Percentiles rank a stretch among this genome's conserved stretches.
These are phyloP conservation scores for Diarsia brunnea DNA, from an alignment of 2,888 invertebrate species.

Conservation along the genomic window DNA sequence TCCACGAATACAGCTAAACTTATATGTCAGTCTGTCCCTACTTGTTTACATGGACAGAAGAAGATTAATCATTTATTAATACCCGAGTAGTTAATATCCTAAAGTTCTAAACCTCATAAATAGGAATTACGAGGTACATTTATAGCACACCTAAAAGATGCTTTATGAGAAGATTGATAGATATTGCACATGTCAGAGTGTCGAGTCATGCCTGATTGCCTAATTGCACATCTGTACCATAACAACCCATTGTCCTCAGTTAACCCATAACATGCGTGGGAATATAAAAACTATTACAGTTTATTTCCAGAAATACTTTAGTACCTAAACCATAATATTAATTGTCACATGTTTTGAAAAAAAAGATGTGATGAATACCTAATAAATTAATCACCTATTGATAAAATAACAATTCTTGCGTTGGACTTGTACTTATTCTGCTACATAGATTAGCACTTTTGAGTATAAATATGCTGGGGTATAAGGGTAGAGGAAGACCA, in stretches of 20 bases:
- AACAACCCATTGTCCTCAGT: slow-evolving; percentile 57
- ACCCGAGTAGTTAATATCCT: neutral
- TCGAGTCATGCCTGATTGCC: slow-evolving; percentile 40
- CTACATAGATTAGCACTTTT: no score
- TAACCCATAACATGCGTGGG: slow-evolving; percentile 46
- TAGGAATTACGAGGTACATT: neutral
- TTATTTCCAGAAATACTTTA: slow-evolving; percentile 32
- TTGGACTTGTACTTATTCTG: no score
- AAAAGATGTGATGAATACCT: neutral
- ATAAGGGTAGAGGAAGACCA: no score
- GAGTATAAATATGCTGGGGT: no score
- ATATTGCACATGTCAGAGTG: slow-evolving; percentile 17
- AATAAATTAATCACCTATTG: neutral
- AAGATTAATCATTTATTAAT: neutral
- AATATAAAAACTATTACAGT: slow-evolving; percentile 16
- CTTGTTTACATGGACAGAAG: neutral
- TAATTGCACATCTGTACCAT: slow-evolving; percentile 58
- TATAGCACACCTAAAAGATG: slow-evolving; percentile 6
- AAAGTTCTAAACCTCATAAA: neutral
- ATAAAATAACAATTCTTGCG: neutral
- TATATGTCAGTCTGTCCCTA: neutral
- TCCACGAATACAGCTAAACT: neutral
- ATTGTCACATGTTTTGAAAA: slow-evolving; percentile 31
- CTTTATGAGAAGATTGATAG: slow-evolving; percentile 18
- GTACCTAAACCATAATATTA: neutral